Evolutionary conservation across 2,797 vertebrate species (phyloP), one percentile per base, ranked within the genome.

Genomic region (Pogoniulus pusillus): DNA sequence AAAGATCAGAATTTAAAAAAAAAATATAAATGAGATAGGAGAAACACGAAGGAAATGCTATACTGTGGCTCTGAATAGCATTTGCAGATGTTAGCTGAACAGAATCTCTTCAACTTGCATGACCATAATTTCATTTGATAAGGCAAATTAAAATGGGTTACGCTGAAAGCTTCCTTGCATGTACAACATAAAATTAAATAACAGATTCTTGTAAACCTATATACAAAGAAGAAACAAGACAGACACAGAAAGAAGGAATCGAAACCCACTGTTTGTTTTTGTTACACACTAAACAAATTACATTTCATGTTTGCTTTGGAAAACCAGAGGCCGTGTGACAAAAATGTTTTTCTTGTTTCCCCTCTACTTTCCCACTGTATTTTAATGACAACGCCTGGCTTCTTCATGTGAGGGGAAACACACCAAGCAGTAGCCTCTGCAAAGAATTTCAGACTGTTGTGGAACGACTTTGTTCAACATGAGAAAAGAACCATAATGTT

Each of bases 51-150:
- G 73, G 90, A 94, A 89, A 94, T 83, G 64, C 82, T 93, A 89
- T 90, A 63, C 82, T 71, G 41, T 66, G 71, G 41, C 62, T 83
- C 55, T 80, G 83, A 93, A 78, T 78, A 94, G 77, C 32, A 7
- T 89, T 96, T 96, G 89, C 68, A 96, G 90, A 94, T 94, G 72
- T 92, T 91, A 77, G 57, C 76, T 71, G 72, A 93, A 79, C 29
- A 81, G 79, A 93, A 82, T 86, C 72, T 85, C 84, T 93, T 91
- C 93, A 94, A 91, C 91, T 84, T 92, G 54, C 45, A 30, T 60
- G 91, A 59, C 82, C 3, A 0, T 63, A 68, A 94, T 89, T 96
- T 94, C 87, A 81, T 80, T 86, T 87, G 94, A 96, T 95, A 95
- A 97, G 85, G 71, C 81, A n/a, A 93, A 70, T 80, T 91, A 94